Conservation (phyloP, 2,888 invertebrate genomes). For the Endotricha flammealis region DNA sequence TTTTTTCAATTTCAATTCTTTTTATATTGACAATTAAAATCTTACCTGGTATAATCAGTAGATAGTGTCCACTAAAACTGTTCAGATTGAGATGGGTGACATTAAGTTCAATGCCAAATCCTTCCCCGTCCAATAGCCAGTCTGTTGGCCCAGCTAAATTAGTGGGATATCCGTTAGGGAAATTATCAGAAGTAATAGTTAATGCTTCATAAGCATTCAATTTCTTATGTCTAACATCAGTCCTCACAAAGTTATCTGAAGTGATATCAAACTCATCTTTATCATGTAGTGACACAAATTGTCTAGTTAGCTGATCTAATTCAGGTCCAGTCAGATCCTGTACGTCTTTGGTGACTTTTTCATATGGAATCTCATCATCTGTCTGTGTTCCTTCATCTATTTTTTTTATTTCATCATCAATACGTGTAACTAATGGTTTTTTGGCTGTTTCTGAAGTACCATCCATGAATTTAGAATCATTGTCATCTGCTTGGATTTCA, state of each 20-base stretch:
- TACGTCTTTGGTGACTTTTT: slow-evolving; percentile 20
- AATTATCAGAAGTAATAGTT: slow-evolving; percentile 47
- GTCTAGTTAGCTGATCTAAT: slow-evolving; percentile 32
- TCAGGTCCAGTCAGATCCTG: slow-evolving; percentile 35
- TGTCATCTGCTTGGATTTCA: too few species aligned
- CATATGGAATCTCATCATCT: not conserved
- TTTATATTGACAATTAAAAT: not conserved
- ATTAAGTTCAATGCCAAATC: slow-evolving; percentile 62
- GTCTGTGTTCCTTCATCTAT: slow-evolving; percentile 1
- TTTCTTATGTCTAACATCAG: slow-evolving; percentile 32
- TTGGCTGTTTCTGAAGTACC: too few species aligned
- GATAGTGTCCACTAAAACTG: slow-evolving; percentile 51
- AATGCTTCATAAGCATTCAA: slow-evolving; percentile 38
- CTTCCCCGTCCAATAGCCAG: slow-evolving; percentile 57
- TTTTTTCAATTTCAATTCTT: too few species aligned
- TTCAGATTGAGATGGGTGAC: slow-evolving; percentile 55
- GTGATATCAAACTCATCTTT: slow-evolving; percentile 32
- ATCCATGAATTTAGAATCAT: too few species aligned
- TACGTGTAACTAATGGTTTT: too few species aligned
- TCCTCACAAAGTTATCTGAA: slow-evolving; percentile 28
- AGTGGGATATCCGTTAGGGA: slow-evolving; percentile 46
- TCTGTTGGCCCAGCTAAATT: slow-evolving; percentile 38
- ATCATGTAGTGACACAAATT: slow-evolving; percentile 35
- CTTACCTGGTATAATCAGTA: slow-evolving; percentile 65
- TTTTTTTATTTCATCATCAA: not conserved